phyloP scores from a whole-genome alignment of 2,888 invertebrate genomes.

The Hipparchia sbordonii region DNA sequence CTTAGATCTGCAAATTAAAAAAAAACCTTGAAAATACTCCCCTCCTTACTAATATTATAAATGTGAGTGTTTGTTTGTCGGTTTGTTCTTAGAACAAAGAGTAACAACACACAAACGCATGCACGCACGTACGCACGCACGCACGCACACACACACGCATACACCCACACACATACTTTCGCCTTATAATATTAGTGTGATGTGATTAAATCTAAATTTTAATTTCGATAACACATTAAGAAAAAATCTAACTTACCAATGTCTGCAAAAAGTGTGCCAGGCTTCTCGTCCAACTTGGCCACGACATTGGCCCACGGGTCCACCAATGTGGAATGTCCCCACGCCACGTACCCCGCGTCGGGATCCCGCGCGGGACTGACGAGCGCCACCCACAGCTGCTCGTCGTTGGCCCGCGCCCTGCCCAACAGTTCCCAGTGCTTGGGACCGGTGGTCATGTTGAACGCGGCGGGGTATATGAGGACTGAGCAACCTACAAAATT shows the following conservation, averaged over 20 bases:
- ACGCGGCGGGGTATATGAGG: constrained; percentile 96
- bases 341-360: constrained; percentile 90
- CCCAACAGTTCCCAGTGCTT: constrained; percentile 95
- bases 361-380: constrained; percentile 92
- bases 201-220: too few species aligned
- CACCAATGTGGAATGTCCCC: constrained; percentile 93
- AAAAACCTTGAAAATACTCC: constrained; percentile 1
- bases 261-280: constrained; percentile 88
- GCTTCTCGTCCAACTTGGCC: constrained; percentile 86
- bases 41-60: background rate
- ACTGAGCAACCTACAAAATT: constrained; percentile 87
- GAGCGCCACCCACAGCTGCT: constrained; percentile 93
- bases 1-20: constrained; percentile 84
- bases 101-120: too few species aligned
- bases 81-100: too few species aligned
- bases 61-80: too few species aligned
- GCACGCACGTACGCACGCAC: too few species aligned
- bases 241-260: constrained; percentile 82
- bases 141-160: too few species aligned
- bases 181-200: too few species aligned
- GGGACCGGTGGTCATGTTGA: constrained; percentile 98
- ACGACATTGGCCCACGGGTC: constrained; percentile 93
- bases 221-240: background rate
- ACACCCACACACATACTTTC: too few species aligned
- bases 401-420: constrained; percentile 92